phyloP scores from a whole-genome alignment of 2,113 vertebrate genomes.

The Andinoacara biseriatus region DNA sequence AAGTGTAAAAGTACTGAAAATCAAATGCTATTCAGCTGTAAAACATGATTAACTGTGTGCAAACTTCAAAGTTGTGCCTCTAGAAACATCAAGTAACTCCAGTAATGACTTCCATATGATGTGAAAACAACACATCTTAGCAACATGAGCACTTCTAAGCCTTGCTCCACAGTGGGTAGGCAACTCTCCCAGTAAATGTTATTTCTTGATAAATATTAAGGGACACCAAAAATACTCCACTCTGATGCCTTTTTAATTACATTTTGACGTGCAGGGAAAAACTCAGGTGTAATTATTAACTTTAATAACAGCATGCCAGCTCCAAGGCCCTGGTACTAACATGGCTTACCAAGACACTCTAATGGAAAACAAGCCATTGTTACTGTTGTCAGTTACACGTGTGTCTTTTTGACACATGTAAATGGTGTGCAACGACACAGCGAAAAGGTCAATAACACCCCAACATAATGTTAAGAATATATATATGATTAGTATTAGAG shows the following conservation, averaged over 20 bases:
- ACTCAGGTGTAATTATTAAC: background rate
- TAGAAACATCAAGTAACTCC: background rate
- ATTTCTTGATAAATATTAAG: conserved; percentile 2
- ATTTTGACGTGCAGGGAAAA: background rate
- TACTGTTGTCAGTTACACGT: background rate
- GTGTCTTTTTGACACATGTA: background rate
- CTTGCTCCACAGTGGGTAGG: background rate
- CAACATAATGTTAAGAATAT: background rate
- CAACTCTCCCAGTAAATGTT: background rate
- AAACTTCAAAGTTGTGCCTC: background rate
- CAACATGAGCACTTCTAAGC: background rate
- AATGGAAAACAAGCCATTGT: background rate
- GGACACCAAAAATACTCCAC: background rate
- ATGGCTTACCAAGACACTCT: background rate
- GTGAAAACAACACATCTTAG: background rate
- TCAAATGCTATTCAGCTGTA: background rate
- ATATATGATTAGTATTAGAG: background rate
- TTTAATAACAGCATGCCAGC: background rate
- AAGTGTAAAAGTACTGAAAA: background rate
- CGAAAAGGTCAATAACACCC: background rate
- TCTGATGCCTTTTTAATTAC: background rate
- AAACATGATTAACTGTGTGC: conserved; percentile 6
- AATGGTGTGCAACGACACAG: background rate
- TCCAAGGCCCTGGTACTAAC: background rate
- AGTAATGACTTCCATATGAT: conserved; percentile 36